These are phyloP conservation scores for Eueremaeus valkanovi DNA, from an alignment of 2,888 invertebrate species.

Conservation along the genomic window DNA sequence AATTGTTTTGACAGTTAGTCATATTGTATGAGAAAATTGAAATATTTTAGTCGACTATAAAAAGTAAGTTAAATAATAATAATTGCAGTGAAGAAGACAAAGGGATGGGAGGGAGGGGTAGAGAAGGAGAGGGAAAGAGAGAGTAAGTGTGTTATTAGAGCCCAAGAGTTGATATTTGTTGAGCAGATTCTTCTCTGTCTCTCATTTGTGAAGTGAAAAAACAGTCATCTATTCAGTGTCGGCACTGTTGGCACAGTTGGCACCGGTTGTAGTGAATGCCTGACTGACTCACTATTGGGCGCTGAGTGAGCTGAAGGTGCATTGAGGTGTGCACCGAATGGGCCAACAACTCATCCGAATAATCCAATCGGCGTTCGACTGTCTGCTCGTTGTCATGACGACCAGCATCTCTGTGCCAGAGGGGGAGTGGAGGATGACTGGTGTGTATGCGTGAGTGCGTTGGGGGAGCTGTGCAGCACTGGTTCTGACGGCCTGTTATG, in stretches of 20 bases:
- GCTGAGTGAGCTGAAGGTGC: slow-evolving; percentile 26
- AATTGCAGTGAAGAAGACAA: not conserved
- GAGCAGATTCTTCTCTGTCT: not conserved
- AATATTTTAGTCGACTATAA: no score
- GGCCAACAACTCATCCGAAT: slow-evolving; percentile 32
- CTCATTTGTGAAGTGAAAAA: not conserved
- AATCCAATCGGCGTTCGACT: slow-evolving; percentile 29
- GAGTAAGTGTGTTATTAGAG: not conserved
- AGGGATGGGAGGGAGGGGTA: not conserved
- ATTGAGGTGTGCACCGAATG: slow-evolving; percentile 33
- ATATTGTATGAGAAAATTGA: no score
- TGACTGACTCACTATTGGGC: slow-evolving; percentile 24
- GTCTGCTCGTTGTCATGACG: slow-evolving; percentile 8
- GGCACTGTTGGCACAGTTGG: not conserved
- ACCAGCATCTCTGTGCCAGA: slow-evolving; percentile 6
- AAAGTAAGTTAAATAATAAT: no score
- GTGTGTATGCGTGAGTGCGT: no score
- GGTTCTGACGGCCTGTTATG: no score
- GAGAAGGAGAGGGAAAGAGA: not conserved
- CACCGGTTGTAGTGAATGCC: slow-evolving; percentile 28
- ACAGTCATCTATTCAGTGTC: not conserved
- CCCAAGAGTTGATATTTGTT: slow-evolving; percentile 22
- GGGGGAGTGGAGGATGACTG: no score
- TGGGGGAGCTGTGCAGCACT: no score
- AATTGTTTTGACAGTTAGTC: no score